phyloP scores from a whole-genome alignment of 2,888 invertebrate species.

The Zygaena filipendulae region DNA sequence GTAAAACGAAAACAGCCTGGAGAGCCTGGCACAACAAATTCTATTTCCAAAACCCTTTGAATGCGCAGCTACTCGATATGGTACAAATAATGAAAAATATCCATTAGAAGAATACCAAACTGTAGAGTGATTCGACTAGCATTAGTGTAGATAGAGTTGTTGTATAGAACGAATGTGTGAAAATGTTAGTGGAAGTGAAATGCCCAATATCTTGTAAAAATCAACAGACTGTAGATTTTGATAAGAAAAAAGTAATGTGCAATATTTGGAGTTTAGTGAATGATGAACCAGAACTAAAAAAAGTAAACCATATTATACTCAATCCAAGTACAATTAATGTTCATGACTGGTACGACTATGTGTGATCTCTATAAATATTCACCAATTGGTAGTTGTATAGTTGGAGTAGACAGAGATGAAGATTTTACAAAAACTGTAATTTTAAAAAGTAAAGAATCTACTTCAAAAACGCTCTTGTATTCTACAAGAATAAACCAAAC shows the following conservation, averaged over 20 bases:
- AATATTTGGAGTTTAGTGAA: neutral
- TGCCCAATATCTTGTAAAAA: slow-evolving; percentile 1
- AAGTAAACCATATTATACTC: no score
- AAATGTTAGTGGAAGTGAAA: slow-evolving; percentile 2
- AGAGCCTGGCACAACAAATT: slow-evolving; percentile 1
- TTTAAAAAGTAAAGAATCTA: neutral
- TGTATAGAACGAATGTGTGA: slow-evolving; percentile 1
- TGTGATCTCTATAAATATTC: no score
- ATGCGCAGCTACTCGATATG: slow-evolving; percentile 1
- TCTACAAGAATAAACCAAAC: slow-evolving; percentile 1
- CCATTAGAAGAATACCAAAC: neutral
- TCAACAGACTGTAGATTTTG: neutral
- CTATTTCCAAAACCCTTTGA: slow-evolving; percentile 1
- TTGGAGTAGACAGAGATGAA: neutral
- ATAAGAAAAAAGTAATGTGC: neutral
- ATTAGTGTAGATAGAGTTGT: slow-evolving; percentile 3
- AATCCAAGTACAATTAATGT: no score
- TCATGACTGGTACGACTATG: no score
- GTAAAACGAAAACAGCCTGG: slow-evolving; percentile 1
- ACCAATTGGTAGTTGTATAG: neutral
- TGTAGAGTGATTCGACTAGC: slow-evolving; percentile 1
- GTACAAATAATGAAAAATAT: slow-evolving; percentile 2
- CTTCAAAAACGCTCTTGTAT: neutral
- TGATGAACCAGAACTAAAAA: no score
- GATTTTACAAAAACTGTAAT: slow-evolving; percentile 1